Base-by-base conservation (phyloP, 2,888 invertebrate species). In the Trichogramma evanescens region DNA sequence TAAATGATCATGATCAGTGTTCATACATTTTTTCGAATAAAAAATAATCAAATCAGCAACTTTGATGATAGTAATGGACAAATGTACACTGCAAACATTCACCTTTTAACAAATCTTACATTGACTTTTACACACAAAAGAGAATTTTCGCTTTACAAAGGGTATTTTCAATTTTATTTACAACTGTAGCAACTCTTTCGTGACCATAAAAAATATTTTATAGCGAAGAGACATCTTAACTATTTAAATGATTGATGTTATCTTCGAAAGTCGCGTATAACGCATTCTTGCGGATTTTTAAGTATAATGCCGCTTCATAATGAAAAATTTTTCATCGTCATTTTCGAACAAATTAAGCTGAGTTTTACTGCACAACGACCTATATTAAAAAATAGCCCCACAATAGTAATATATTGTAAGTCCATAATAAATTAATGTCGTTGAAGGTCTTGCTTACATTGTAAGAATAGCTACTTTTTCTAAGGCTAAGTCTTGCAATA, bases 291-390 rank as follows among this genome's bases (percentile, higher is more conserved):
- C n/a, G 7, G 26, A 55, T 53, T 55, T 50, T 69, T 72, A 73
- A 73, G 72, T 74, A 72, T 67, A 61, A 58, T 67, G 68, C 69
- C 72, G 70, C 70, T 51, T 50, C 50, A 50, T 56, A 64, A 65
- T 45, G 45, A 45, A 8, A 9, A 45, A 45, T n/a, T 8, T 45
- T 8, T 45, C 45, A 45, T 9, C 10, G 45, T n/a, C 45, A 3
- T 8, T 45, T n/a, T 9, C 8, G 45, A n/a, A 9, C 26, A 26
- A 26, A 26, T 26, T 26, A 26, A 26, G 26, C 26, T 26, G 26
- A 26, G 26, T 2, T 26, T 2, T 26, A 26, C 26, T 26, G 26
- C 26, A 26, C 26, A 26, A 26, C 26, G 3, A 26, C 26, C 26
- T 26, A 2, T 1, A 26, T 26, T 26, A 26, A 26, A 26, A 26